These are phyloP conservation scores for Pterocles orientalis DNA, from an alignment of 2,113 vertebrate species.

Conservation along the genomic window DNA sequence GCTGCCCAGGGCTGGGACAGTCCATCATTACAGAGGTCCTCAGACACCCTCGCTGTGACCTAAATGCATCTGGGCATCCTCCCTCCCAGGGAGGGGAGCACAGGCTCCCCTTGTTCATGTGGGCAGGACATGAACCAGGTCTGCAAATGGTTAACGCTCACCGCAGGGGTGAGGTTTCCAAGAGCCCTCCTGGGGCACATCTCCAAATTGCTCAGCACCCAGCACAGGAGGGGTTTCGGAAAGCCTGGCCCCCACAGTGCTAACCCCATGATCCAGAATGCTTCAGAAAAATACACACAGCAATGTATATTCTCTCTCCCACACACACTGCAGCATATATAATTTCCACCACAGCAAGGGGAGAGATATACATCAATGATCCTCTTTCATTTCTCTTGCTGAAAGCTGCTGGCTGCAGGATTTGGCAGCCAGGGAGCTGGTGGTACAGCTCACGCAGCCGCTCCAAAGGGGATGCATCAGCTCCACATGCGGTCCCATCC, in stretches of 20 bases:
- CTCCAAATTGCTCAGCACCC: background rate
- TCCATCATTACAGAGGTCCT: background rate
- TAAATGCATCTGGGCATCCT: fast-evolving
- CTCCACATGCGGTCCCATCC: background rate
- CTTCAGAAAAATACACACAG: background rate
- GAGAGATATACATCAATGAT: conserved; percentile 8
- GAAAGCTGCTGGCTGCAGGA: conserved; percentile 40
- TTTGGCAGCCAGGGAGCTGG: conserved; percentile 5
- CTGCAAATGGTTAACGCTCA: fast-evolving
- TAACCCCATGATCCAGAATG: background rate
- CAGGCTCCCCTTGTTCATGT: fast-evolving
- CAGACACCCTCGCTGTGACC: background rate
- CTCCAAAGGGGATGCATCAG: background rate
- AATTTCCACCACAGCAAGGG: background rate
- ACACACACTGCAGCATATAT: background rate
- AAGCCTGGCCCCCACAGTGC: background rate
- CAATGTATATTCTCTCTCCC: background rate
- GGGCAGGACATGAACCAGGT: background rate
- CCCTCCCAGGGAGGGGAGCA: background rate
- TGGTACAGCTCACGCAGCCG: background rate
- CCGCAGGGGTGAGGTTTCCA: background rate
- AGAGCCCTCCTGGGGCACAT: background rate
- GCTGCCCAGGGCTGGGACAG: background rate
- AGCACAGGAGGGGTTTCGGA: background rate
- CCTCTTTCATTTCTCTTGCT: conserved; percentile 13